Evolutionary conservation across 1,140 invertebrate species (phyloP).

Genomic region (Trialeurodes vaporariorum): DNA sequence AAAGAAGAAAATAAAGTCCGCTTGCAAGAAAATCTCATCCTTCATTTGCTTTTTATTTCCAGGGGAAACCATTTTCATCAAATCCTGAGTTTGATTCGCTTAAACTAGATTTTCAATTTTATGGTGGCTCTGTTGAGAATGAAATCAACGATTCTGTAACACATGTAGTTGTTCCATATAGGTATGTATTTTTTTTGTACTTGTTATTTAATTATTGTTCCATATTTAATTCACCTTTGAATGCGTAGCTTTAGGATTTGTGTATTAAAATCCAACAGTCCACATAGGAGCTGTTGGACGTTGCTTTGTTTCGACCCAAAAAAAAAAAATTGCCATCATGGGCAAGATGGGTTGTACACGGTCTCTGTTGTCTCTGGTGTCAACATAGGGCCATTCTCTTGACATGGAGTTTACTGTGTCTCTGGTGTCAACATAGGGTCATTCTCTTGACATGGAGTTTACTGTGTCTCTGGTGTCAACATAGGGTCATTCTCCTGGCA

Average conservation of each 20-base stretch:
- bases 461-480: too few species aligned
- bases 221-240: background rate
- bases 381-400: too few species aligned
- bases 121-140: background rate
- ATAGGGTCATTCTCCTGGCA: too few species aligned
- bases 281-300: background rate
- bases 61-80: background rate
- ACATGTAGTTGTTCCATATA: background rate
- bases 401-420: too few species aligned
- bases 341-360: too few species aligned
- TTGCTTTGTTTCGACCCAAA: background rate
- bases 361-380: too few species aligned
- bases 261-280: background rate
- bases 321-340: background rate
- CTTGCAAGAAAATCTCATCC: background rate
- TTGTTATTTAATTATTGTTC: background rate
- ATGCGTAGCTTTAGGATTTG: too few species aligned
- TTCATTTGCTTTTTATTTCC: background rate
- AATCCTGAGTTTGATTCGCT: background rate
- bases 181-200: background rate
- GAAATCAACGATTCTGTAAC: background rate
- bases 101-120: background rate
- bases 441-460: too few species aligned
- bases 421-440: too few species aligned
- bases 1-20: background rate